Conservation (phyloP, 2,797 vertebrate species). For the Loriculus beryllinus region DNA sequence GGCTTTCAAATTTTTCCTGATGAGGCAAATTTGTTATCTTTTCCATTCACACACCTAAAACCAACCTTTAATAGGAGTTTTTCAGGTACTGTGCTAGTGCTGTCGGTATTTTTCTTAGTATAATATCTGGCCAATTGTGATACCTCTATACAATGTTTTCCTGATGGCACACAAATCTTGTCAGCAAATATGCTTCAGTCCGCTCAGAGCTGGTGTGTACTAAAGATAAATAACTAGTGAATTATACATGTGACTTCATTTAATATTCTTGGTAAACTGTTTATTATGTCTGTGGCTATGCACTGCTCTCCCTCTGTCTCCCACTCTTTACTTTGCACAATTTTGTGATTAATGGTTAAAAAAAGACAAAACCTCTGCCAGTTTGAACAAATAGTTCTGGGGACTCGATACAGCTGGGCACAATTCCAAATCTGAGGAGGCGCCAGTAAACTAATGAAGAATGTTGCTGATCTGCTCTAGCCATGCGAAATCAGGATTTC, state of each 20-base stretch:
- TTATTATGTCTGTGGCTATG: slow-evolving; percentile 53
- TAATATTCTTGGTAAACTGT: slow-evolving; percentile 37
- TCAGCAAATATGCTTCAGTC: slow-evolving; percentile 30
- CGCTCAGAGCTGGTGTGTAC: neutral
- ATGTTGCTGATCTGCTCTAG: slow-evolving; percentile 1
- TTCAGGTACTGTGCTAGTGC: slow-evolving; percentile 2
- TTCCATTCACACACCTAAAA: slow-evolving; percentile 41
- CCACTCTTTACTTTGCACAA: slow-evolving; percentile 32
- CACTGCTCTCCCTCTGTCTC: neutral
- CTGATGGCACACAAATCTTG: slow-evolving; percentile 41
- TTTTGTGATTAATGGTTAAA: slow-evolving; percentile 58
- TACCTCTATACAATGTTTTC: slow-evolving; percentile 34
- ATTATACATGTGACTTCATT: neutral
- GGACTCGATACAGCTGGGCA: slow-evolving; percentile 36
- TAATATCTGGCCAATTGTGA: neutral
- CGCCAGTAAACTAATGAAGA: slow-evolving; percentile 38
- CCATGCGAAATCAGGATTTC: neutral
- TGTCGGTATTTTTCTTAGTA: neutral
- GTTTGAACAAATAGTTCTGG: slow-evolving; percentile 62
- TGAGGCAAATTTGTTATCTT: slow-evolving; percentile 39
- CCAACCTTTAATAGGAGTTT: neutral
- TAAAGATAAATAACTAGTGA: slow-evolving; percentile 52
- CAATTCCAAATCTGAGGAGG: neutral
- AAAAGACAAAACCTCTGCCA: slow-evolving; percentile 29
- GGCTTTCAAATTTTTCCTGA: slow-evolving; percentile 46